Evolutionary conservation across 2,888 invertebrate species (phyloP), one percentile per base, ranked within the genome.

Genomic region (Diarsia dahlii): DNA sequence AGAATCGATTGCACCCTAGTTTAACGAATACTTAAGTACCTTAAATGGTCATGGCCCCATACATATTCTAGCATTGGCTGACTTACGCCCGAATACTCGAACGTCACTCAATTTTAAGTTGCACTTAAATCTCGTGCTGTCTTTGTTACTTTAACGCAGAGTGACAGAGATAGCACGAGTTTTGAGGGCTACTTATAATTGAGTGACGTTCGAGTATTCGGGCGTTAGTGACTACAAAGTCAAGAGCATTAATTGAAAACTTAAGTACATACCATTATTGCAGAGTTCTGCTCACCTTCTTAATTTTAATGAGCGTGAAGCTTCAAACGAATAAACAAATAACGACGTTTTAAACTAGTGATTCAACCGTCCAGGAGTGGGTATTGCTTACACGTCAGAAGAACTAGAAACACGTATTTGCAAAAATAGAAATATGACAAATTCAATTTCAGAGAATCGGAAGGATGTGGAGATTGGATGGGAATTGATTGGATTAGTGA

Each of bases 401-500:
- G 81, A 3, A 69, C 77, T 81, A 76, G 82, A 84, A 84, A 84
- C 84, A 81, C 77, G 80, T 84, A 76, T 84, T 77, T 52, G 71
- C 54, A 54, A 81, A 84, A 83, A 83, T 84, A 83, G 82, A 65
- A 77, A 60, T 70, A 63, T 83, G 81, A 83, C 84, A 77, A 83
- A 83, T 52, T 46, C 1, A 45, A 68, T 73, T 64, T 80, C 60
- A 52, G 72, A 23, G 34, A 54, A 60, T 48, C 9, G 39, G 39
- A 39, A 39, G 39, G 8, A 39, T 39, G 8, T 39, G 39, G 39
- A 39, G 39, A 39, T 39, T 39, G 39, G 39, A 39, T 39, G 5
- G 39, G 39, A 39, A 39, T 39, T 39, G 39, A 39, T 39, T 39
- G 39, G 8, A 0, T 39, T 48, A 20, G 39, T 50, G 28, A 18